Base-by-base conservation (phyloP, 2,888 invertebrate species). In the Ennomos erosarius region DNA sequence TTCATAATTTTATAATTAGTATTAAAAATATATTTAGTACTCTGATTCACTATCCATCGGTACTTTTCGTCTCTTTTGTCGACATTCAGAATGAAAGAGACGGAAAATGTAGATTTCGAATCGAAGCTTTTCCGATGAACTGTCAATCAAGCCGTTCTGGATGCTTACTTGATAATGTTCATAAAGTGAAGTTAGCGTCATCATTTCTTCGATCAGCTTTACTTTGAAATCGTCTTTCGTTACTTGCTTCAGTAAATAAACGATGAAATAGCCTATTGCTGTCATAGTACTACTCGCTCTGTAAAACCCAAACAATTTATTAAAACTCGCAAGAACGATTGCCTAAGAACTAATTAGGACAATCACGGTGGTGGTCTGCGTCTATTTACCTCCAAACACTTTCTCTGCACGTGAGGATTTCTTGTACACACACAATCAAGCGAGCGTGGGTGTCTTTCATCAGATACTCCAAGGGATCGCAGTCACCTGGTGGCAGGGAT, bases 401-500 rank as follows among this genome's bases (percentile, higher is more conserved):
- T 58, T 84, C 81, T 66, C 84, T 87, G 62, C 86, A 86, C 46
- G 84, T 74, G 70, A 93, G 87, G 12, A 95, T 87, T 58, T 88
- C 79, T 47, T 93, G 82, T 0, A 93, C 90, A 8, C 87, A 82
- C 43, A 82, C 81, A 39, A 90, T 81, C n/a, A 95, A 87, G 75
- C 95, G 94, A 61, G 92, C 81, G 74, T 95, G 94, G 0, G 96
- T 96, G 62, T 96, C 95, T 59, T 94, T 94, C 75, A 97, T 91
- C 8, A 97, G 86, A 47, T 94, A 94, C 79, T 96, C 96, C 49
- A 98, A 84, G 56, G 95, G 94, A 44, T 94, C 94, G 61, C 97
- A 92, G 42, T 96, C 95, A 1, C 95, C 94, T 0, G 96, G 96
- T 51, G 96, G 97, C 76, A 96, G 94, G 58, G 97, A 96, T 68